Conservation (phyloP, 2,113 vertebrate genomes). For the Podocnemis expansa region DNA sequence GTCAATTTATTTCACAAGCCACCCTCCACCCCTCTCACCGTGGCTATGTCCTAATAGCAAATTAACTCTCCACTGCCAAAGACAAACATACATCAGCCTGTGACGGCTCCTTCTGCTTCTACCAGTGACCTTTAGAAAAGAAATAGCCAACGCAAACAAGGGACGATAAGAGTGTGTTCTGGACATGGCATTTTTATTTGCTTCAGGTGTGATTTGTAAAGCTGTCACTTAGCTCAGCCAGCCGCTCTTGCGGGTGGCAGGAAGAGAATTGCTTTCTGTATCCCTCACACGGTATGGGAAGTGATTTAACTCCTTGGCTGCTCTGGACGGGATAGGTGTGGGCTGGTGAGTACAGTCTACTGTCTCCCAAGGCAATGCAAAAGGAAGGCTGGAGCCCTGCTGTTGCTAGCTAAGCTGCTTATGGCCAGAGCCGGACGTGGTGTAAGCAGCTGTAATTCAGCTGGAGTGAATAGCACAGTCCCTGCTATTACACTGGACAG, state of each 20-base stretch:
- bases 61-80: constrained; percentile 20
- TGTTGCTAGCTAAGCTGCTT: not conserved
- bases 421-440: not conserved
- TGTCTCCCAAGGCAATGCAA: rapidly evolving
- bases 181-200: constrained; percentile 13
- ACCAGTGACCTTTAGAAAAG: constrained; percentile 42
- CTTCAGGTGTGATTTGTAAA: constrained; percentile 52
- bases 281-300: not conserved
- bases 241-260: not conserved
- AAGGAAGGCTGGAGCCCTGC: not conserved
- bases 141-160: constrained; percentile 24
- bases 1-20: not conserved
- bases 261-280: constrained; percentile 1
- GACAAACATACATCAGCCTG: not conserved
- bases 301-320: constrained; percentile 44
- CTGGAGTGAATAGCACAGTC: not conserved
- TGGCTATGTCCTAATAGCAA: not conserved
- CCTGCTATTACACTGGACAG: not conserved
- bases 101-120: constrained; percentile 43
- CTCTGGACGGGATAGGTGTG: rapidly evolving
- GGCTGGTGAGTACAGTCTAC: not conserved
- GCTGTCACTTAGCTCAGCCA: not conserved
- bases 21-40: not conserved
- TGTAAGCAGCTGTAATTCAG: rapidly evolving
- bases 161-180: constrained; percentile 31